Evolutionary conservation across 2,797 vertebrate species (phyloP).

Genomic region (Chiloscyllium punctatum): DNA sequence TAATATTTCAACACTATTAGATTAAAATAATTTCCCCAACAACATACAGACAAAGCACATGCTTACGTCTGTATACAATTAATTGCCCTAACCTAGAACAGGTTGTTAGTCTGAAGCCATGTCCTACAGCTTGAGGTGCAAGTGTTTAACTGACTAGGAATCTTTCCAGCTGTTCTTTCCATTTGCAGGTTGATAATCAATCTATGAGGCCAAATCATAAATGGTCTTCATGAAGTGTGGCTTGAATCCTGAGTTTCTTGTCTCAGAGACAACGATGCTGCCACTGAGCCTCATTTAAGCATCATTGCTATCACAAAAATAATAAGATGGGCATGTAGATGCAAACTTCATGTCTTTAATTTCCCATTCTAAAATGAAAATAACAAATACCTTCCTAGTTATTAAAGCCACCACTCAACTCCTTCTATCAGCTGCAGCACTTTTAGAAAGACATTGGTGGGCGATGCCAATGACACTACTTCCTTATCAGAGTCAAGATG

Average conservation of each 20-base stretch:
- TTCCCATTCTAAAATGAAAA: background rate
- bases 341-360: background rate
- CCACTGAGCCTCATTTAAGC: background rate
- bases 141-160: too few species aligned
- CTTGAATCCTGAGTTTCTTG: too few species aligned
- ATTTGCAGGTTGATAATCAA: background rate
- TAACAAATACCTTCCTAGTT: background rate
- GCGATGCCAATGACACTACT: background rate
- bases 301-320: background rate
- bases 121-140: background rate
- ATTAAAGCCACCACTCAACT: background rate
- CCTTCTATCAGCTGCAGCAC: background rate
- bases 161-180: too few species aligned
- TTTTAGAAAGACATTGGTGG: background rate
- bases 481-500: background rate
- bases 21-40: background rate
- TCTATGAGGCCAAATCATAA: too few species aligned
- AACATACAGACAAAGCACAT: background rate
- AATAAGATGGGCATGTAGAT: background rate
- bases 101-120: background rate
- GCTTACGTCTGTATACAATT: background rate
- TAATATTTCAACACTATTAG: background rate
- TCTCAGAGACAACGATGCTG: background rate
- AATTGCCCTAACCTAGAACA: background rate
- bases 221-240: background rate